Percentiles rank a stretch among this genome's conserved stretches.
These are phyloP conservation scores for Amblyjoppa proteus DNA, from an alignment of 2,888 invertebrate species.

Conservation along the genomic window DNA sequence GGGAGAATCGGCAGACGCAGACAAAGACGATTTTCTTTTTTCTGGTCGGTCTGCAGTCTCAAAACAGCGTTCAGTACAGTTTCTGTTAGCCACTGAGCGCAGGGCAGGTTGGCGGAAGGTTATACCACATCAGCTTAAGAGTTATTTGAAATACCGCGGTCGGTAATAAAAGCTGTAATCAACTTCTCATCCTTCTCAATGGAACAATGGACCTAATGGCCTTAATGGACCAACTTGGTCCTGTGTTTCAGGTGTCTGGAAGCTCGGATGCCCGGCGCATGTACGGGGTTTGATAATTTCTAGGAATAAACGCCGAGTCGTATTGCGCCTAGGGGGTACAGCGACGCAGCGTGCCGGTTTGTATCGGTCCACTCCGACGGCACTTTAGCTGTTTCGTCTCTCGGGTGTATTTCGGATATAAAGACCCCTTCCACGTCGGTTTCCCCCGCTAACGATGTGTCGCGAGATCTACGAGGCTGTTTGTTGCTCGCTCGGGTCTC, in stretches of 20 bases:
- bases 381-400: slow-evolving; percentile 54
- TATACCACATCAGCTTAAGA: too few relatives aligned
- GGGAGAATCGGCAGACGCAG: too few relatives aligned
- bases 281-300: slow-evolving; percentile 28
- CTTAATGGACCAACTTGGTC: slow-evolving; percentile 3
- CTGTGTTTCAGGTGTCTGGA: background rate
- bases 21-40: background rate
- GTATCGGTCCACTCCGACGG: slow-evolving; percentile 7
- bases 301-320: slow-evolving; percentile 28
- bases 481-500: slow-evolving; percentile 76
- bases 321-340: background rate
- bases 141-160: too few relatives aligned
- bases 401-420: slow-evolving; percentile 65
- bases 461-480: slow-evolving; percentile 81
- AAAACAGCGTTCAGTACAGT: too few relatives aligned
- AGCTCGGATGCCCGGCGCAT: background rate
- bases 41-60: too few relatives aligned
- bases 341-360: background rate
- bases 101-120: too few relatives aligned
- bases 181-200: background rate
- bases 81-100: too few relatives aligned
- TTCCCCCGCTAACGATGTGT: slow-evolving; percentile 76
- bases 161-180: too few relatives aligned
- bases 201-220: background rate
- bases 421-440: slow-evolving; percentile 50